Evolutionary conservation across 1,140 invertebrate species (phyloP).

Genomic region (Helicoverpa armigera): DNA sequence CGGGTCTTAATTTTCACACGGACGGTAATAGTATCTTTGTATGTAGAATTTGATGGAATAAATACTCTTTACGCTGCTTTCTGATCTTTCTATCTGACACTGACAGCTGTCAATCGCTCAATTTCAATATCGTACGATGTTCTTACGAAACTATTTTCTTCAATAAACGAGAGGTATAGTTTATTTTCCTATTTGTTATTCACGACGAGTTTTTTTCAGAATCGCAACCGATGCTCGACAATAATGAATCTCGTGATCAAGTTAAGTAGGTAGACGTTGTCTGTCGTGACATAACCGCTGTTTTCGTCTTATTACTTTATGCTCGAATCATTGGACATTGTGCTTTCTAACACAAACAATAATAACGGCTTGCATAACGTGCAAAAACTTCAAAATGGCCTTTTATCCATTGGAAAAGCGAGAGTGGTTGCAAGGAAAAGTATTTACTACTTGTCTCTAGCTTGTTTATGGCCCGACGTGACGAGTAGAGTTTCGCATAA

Average conservation of each 20-base stretch:
- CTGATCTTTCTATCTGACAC: background rate
- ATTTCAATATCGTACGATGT: constrained; percentile 4
- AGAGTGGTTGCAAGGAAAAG: constrained; percentile 35
- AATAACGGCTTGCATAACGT: constrained; percentile 51
- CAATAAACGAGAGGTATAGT: background rate
- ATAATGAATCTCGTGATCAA: constrained; percentile 44
- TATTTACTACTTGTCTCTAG: background rate
- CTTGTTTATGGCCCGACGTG: constrained; percentile 9
- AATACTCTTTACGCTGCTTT: background rate
- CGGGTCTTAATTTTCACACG: constrained; percentile 5
- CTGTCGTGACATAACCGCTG: constrained; percentile 44
- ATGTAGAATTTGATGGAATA: background rate
- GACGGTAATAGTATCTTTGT: background rate
- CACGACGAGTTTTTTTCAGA: constrained; percentile 13
- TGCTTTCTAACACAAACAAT: constrained; percentile 53
- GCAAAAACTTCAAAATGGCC: constrained; percentile 29
- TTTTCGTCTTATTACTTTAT: constrained; percentile 50
- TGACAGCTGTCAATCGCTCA: background rate
- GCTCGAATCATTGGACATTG: constrained; percentile 34
- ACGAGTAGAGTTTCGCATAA: constrained; percentile 7
- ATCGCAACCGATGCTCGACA: constrained; percentile 8
- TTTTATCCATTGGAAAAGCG: constrained; percentile 29
- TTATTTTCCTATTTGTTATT: constrained; percentile 28
- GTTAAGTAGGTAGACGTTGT: constrained; percentile 5
- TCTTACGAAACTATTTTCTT: background rate